phyloP scores from a whole-genome alignment of 2,888 invertebrate species.

The Tetramorium bicarinatum region DNA sequence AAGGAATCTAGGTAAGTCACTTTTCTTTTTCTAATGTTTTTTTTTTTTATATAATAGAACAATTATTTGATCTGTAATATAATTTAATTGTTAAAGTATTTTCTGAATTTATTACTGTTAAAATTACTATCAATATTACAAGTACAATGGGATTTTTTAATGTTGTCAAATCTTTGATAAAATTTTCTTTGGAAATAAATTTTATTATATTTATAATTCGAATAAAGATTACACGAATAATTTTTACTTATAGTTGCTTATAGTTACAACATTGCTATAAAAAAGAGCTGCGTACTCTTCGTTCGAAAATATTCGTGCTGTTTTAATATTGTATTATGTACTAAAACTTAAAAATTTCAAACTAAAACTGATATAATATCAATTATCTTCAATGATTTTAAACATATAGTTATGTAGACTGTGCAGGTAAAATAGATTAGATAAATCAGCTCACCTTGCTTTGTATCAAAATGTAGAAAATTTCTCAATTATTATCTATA shows the following conservation, averaged over 20 bases:
- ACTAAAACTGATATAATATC: neutral
- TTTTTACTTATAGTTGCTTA: neutral
- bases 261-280: neutral
- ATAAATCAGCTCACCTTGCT: neutral
- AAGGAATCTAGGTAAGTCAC: constrained; percentile 80
- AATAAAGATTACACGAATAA: neutral
- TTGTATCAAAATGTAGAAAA: neutral
- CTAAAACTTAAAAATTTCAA: neutral
- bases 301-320: neutral
- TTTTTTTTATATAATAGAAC: neutral
- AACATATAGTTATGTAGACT: neutral
- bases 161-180: neutral
- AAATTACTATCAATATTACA: neutral
- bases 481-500: neutral
- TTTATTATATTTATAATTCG: neutral
- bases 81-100: neutral
- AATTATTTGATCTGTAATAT: neutral
- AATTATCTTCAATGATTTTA: neutral
- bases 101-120: neutral
- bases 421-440: neutral
- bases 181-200: neutral
- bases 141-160: neutral
- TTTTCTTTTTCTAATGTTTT: constrained; percentile 1
- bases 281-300: neutral
- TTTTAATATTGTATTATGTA: neutral